phyloP scores from a whole-genome alignment of 2,797 vertebrate species.

The Momotus momota region DNA sequence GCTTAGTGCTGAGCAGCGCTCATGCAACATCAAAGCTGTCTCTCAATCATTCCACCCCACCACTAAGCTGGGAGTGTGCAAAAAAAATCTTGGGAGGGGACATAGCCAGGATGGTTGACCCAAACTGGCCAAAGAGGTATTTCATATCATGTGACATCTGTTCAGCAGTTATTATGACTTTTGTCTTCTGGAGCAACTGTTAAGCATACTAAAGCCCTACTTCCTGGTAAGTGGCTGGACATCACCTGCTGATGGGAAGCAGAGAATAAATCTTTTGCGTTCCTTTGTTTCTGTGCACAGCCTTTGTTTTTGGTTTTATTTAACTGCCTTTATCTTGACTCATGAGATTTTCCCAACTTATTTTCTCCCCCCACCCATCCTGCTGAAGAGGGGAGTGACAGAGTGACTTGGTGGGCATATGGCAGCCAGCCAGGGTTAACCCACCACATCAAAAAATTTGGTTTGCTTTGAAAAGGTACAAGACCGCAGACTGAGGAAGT shows the following conservation, averaged over 20 bases:
- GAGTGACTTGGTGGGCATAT: neutral
- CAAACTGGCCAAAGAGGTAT: neutral
- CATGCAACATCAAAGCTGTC: accelerated
- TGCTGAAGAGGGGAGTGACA: neutral
- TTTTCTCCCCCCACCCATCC: neutral
- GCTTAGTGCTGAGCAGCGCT: neutral
- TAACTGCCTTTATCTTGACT: neutral
- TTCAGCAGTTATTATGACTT: neutral
- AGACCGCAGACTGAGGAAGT: neutral
- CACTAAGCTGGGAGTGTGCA: neutral
- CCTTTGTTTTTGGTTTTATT: neutral
- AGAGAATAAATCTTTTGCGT: neutral
- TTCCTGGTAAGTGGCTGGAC: neutral
- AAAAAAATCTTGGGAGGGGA: neutral
- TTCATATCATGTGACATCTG: neutral
- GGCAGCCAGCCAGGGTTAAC: neutral
- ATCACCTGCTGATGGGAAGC: neutral
- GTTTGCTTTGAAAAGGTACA: neutral
- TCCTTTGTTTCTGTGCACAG: neutral
- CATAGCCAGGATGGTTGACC: neutral
- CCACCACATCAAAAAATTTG: neutral
- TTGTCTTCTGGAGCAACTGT: neutral
- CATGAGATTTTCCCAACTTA: neutral
- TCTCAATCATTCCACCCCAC: neutral
- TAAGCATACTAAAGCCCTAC: neutral